Percentiles rank a stretch among this genome's conserved stretches.
These are phyloP conservation scores for Mesodorylaimus sp. DNA, from an alignment of 2,888 invertebrate genomes.

Conservation along the genomic window DNA sequence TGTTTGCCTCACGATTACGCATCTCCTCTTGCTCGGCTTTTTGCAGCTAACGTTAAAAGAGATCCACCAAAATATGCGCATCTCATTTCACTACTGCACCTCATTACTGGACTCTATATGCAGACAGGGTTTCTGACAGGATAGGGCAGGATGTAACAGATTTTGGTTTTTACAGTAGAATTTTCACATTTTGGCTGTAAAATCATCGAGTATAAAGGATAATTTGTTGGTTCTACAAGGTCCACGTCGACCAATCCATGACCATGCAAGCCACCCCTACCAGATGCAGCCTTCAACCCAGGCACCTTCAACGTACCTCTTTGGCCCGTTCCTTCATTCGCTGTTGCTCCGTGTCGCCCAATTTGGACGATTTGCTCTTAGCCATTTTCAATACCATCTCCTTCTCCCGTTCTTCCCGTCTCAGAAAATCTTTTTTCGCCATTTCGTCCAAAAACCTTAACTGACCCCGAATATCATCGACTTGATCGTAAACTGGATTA, in stretches of 20 bases:
- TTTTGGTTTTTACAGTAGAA: too few relatives aligned
- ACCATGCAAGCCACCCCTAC: too few relatives aligned
- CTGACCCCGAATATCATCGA: slow-evolving; percentile 75
- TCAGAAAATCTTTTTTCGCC: slow-evolving; percentile 74
- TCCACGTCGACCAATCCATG: too few relatives aligned
- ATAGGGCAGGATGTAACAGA: too few relatives aligned
- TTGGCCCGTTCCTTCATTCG: slow-evolving; percentile 85
- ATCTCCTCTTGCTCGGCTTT: slow-evolving; percentile 21
- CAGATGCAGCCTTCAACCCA: too few relatives aligned
- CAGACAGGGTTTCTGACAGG: too few relatives aligned
- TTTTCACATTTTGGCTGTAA: too few relatives aligned
- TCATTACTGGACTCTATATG: too few relatives aligned
- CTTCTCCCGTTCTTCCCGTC: slow-evolving; percentile 82
- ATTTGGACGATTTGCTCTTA: slow-evolving; percentile 64
- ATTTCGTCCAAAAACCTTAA: slow-evolving; percentile 89
- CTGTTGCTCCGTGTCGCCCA: slow-evolving; percentile 91
- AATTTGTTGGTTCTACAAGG: too few relatives aligned
- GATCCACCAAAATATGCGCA: too few relatives aligned
- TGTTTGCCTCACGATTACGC: slow-evolving; percentile 24
- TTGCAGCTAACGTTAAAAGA: slow-evolving; percentile 18
- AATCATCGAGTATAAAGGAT: too few relatives aligned
- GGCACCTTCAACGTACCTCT: slow-evolving; percentile 38
- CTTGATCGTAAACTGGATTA: slow-evolving; percentile 68
- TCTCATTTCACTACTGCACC: too few relatives aligned
- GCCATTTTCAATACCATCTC: slow-evolving; percentile 80